These are phyloP conservation scores for Anolis sagrei DNA, from an alignment of 2,113 vertebrate species.

Conservation along the genomic window DNA sequence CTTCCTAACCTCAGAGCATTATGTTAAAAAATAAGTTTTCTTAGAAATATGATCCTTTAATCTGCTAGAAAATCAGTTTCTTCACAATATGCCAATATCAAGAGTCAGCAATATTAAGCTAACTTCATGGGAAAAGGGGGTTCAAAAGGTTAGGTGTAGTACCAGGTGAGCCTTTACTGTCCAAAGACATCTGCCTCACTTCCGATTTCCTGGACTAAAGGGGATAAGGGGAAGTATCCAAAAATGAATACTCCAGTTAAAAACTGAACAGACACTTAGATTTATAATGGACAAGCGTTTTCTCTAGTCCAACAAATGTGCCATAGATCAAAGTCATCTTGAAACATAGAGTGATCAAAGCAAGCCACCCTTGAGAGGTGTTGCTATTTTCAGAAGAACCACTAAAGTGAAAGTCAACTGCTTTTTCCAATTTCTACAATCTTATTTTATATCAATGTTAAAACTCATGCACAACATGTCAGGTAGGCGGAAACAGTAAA, in stretches of 20 bases:
- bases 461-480: not conserved
- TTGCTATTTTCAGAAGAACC: not conserved
- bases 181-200: not conserved
- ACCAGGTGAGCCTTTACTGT: not conserved
- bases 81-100: not conserved
- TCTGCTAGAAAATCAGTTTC: not conserved
- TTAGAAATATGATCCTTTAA: too few species aligned
- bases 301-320: not conserved
- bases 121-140: not conserved
- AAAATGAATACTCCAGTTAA: not conserved
- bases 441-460: not conserved
- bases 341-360: not conserved
- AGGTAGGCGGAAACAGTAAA: not conserved
- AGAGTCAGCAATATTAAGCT: too few species aligned
- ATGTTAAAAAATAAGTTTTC: too few species aligned
- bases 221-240: not conserved
- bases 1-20: too few species aligned
- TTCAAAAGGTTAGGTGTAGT: not conserved
- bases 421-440: not conserved
- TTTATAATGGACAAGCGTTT: not conserved
- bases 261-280: not conserved
- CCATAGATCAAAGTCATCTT: not conserved
- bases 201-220: not conserved
- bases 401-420: not conserved
- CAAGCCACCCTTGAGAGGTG: not conserved